These are phyloP conservation scores for Coryphaenoides rupestris DNA, from an alignment of 2,113 vertebrate species.

Conservation along the genomic window DNA sequence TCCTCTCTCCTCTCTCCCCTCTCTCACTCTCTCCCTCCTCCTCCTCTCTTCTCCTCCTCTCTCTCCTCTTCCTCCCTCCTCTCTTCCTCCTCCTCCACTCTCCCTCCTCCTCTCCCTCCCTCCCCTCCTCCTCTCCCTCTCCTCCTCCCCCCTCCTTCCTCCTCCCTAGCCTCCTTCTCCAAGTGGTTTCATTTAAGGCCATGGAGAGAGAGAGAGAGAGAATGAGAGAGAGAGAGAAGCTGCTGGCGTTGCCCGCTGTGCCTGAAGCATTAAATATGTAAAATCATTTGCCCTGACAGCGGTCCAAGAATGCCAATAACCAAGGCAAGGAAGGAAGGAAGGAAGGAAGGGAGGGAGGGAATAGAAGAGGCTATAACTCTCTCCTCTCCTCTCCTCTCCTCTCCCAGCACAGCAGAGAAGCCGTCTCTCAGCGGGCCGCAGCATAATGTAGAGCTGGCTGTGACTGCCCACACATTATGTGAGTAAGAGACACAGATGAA, in stretches of 20 bases:
- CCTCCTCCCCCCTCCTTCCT: too few species aligned
- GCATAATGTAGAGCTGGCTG: constrained; percentile 37
- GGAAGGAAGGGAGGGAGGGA: constrained; percentile 27
- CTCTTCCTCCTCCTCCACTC: too few species aligned
- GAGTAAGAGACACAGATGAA: constrained; percentile 27
- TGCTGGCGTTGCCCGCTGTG: constrained; percentile 54
- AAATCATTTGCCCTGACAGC: constrained; percentile 60
- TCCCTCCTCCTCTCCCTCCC: too few species aligned
- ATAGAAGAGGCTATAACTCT: constrained; percentile 31
- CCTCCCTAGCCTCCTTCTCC: constrained; percentile 19
- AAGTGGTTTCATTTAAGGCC: constrained; percentile 44
- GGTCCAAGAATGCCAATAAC: constrained; percentile 52
- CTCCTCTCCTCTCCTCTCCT: constrained; percentile 1
- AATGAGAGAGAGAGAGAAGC: constrained; percentile 41
- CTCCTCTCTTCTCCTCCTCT: too few species aligned
- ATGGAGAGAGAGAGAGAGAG: constrained; percentile 38
- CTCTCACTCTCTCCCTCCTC: too few species aligned
- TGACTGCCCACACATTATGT: constrained; percentile 32
- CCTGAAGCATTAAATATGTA: constrained; percentile 66
- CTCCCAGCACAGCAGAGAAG: constrained; percentile 37
- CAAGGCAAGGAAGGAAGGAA: constrained; percentile 30
- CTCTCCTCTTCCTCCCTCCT: too few species aligned
- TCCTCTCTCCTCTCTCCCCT: too few species aligned
- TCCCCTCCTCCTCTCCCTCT: too few species aligned
- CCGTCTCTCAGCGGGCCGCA: constrained; percentile 32